Base-by-base conservation (phyloP, 37 sponge, comb jelly and placozoan species). In the Diacarnus erythraeanus region DNA sequence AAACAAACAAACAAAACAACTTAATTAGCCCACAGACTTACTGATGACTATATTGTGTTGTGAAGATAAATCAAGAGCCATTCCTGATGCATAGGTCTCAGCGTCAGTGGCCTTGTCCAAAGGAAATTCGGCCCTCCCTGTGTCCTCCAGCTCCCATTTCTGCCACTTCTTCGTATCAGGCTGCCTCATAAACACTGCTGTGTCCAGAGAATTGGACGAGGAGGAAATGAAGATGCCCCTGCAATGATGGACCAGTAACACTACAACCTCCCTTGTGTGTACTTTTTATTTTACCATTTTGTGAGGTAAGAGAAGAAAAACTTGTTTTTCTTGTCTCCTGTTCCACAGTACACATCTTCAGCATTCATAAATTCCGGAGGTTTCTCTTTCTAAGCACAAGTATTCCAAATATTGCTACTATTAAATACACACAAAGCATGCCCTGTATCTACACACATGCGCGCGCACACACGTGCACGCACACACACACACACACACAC, bases 81-180 rank as follows among this genome's bases (percentile, higher is more conserved):
- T 73, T 23, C 93, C 93, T 3, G 59, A 47, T 25, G 85, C 78
- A 69, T 54, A 85, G 57, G 82, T 78, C 51, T 93, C 93, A 25
- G 80, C 79, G n/a, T 77, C 56, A 22, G 39, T 38, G 61, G 78
- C 64, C 0, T 37, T 79, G 65, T 76, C 71, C 17, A 94, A 58
- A 3, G 94, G 94, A 17, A 82, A 35, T 82, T 90, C 94, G 2
- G 88, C 91, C 58, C 94, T 64, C 17, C 84, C 91, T 23, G 70
- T 61, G 25, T 83, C 94, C 30, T 86, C 92, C n/a, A 82, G 83
- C 12, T 78, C 72, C 87, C 88, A 94, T 35, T 83, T 59, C 59
- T 71, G 77, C 94, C 94, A 94, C 1, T 65, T 34, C 29, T 9
- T 8, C 38, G 23, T 35, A 8, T 57, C 71, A 1, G 57, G 22